A percentile compares a stretch with the other conserved stretches of the same genome.
Conservation (phyloP, 2,888 invertebrate species). For the Drosophila macrospina region DNA sequence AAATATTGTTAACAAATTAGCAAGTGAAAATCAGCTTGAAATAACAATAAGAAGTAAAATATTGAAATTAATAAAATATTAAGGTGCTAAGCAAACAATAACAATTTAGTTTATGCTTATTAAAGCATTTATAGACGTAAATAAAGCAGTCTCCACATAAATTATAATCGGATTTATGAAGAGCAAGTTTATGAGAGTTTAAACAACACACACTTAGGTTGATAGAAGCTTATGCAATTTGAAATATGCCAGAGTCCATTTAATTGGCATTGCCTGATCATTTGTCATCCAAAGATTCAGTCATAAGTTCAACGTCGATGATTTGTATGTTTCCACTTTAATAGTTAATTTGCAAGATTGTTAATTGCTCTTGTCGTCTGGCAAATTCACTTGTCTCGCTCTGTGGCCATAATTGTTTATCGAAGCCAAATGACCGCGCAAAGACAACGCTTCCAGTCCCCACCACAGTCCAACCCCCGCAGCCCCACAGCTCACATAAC, state of each 20-base stretch:
- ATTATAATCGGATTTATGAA: not conserved
- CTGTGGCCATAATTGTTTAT: conserved; percentile 71
- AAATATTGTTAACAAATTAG: too few relatives aligned
- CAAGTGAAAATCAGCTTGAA: too few relatives aligned
- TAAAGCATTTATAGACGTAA: too few relatives aligned
- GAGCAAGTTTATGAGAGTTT: too few relatives aligned
- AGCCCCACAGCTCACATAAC: too few relatives aligned
- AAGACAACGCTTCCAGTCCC: conserved; percentile 45
- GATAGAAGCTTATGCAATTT: not conserved
- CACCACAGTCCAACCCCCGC: not conserved
- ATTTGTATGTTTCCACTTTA: conserved; percentile 54
- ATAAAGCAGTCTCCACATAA: not conserved
- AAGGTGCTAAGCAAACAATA: too few relatives aligned
- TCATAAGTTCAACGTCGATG: conserved; percentile 27
- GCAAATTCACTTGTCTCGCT: conserved; percentile 50
- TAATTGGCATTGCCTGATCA: conserved; percentile 3
- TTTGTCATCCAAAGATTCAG: conserved; percentile 25
- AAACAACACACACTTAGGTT: not conserved
- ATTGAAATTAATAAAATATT: too few relatives aligned
- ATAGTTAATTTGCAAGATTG: conserved; percentile 70
- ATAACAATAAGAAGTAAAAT: too few relatives aligned
- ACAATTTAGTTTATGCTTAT: too few relatives aligned
- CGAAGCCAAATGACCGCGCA: conserved; percentile 67
- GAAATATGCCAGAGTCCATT: not conserved
- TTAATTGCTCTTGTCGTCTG: conserved; percentile 73